Base-by-base conservation (phyloP, 2,888 invertebrate species). In the Platycheirus rosarum region DNA sequence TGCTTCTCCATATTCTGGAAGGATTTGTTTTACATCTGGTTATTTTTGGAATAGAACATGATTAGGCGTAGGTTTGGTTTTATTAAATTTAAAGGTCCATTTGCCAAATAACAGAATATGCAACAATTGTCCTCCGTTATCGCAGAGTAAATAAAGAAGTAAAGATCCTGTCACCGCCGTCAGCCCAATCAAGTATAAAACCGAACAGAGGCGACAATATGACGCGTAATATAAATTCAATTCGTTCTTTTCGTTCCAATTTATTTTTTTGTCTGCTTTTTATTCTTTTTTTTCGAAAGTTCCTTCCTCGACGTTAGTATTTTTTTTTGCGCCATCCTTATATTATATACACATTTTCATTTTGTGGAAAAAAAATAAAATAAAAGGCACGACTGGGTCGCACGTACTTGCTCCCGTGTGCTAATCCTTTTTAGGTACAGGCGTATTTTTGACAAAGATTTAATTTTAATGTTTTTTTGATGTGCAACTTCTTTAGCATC, bases 161-260 rank as follows among this genome's bases (percentile, higher is more conserved):
- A 40, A 46, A 65, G 42, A 3, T 69, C 44, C 37, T 32, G 23
- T 51, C 44, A 35, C 40, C 40, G 55, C 53, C 35, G 48, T 75
- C 77, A 48, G 48, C 63, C 80, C 69, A 63, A 84, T 74, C 84
- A 84, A 82, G 69, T 77, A 77, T 51, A 60, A 76, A 85, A 85
- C 66, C 78, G 77, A 85, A 86, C 86, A 75, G 86, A 86, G 86
- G 86, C 86, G 86, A 86, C 86, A 86, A 85, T 85, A 85, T 86
- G 86, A 86, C 85, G 86, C 86, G 86, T 85, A 85, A 86, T 86
- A 85, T 85, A 82, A 86, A 86, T 86, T 86, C 86, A 85, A 85
- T 85, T 85, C 85, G 84, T 86, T 86, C 51, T 85, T 85, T 55
- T 20, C 68, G 48, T 74, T 63, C 35, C 48, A 40, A 42, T 65